These are phyloP conservation scores for Phoenicopterus ruber DNA, from an alignment of 2,113 vertebrate species.

Conservation along the genomic window DNA sequence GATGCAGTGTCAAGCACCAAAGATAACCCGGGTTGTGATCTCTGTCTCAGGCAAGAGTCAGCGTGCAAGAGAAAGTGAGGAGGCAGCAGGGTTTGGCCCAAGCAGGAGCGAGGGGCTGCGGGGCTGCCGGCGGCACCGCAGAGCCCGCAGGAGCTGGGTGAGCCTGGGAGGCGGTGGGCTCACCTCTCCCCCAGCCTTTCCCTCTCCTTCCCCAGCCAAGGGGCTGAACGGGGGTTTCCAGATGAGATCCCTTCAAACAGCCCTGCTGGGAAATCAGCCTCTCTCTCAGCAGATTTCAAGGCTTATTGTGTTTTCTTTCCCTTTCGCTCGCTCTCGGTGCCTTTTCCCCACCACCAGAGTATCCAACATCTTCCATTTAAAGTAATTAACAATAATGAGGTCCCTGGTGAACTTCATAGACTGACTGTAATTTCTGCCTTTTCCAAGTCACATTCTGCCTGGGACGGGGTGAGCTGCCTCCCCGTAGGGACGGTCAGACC, in stretches of 20 bases:
- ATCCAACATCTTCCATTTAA: background rate
- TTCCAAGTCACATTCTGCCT: background rate
- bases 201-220: background rate
- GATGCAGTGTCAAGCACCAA: background rate
- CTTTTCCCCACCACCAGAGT: background rate
- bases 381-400: slow-evolving; percentile 9
- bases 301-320: background rate
- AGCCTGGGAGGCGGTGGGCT: background rate
- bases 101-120: fast-evolving
- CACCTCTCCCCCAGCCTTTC: background rate
- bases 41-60: background rate
- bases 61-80: background rate
- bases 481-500: background rate
- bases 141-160: background rate
- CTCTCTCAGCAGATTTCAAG: background rate
- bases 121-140: background rate
- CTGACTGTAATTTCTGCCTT: background rate
- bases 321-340: background rate
- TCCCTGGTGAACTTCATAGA: background rate
- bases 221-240: background rate
- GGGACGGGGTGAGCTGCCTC: background rate
- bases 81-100: background rate
- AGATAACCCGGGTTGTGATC: background rate
- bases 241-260: background rate
- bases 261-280: background rate